Conservation (phyloP, 2,113 vertebrate genomes). For the Tringa solitaria region DNA sequence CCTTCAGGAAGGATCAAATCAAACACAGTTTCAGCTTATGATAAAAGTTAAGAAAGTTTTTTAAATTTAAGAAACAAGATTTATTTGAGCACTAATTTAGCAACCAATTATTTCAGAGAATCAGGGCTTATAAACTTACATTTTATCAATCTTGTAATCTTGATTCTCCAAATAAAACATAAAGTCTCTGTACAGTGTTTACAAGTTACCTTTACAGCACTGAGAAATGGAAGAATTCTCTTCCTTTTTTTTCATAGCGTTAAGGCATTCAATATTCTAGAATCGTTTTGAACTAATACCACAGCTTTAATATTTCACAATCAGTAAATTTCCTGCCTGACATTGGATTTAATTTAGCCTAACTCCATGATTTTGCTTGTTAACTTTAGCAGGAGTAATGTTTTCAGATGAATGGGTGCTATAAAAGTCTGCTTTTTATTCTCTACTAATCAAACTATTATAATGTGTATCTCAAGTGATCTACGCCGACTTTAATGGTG, state of each 20-base stretch:
- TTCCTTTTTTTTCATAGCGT: neutral
- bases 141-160: neutral
- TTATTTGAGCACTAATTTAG: neutral
- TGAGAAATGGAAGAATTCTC: neutral
- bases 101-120: neutral
- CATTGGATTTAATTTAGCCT: neutral
- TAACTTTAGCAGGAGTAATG: constrained; percentile 25
- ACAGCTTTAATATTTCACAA: neutral
- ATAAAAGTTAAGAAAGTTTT: neutral
- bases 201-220: neutral
- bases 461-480: neutral
- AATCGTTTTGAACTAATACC: neutral
- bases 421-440: constrained; percentile 13
- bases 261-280: neutral
- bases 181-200: neutral
- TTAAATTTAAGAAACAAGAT: neutral
- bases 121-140: neutral
- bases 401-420: neutral
- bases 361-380: neutral
- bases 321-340: neutral
- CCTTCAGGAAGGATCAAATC: neutral
- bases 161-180: neutral
- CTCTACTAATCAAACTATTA: constrained; percentile 29
- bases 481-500: neutral
- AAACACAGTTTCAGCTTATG: neutral